Evolutionary conservation across 1,140 invertebrate genomes (phyloP), one percentile per base, ranked within the genome.

Genomic region (Drosophila fuyamai): DNA sequence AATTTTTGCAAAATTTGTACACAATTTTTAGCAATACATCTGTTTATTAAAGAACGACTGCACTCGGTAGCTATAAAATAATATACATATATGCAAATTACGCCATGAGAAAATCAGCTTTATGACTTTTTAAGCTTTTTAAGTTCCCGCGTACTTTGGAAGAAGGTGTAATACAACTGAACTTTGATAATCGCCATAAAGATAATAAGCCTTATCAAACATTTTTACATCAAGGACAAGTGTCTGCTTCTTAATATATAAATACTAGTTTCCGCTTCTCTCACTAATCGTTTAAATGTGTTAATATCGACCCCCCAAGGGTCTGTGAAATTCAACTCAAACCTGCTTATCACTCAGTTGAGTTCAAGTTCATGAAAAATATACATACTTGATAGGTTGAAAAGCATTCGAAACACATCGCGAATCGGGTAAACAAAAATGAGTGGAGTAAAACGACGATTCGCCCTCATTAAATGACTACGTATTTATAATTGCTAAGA

Each of bases 21-120:
- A 23, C 23, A n/a, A 59, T 72, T 59, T 65, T 36, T 5, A 12
- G 41, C 32, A 8, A 27, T 48, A 59, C 73, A 76, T 53, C 41
- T 76, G 72, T 44, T 66, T 32, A 51, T 66, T 76, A 76, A 41
- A 54, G 73, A 23, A 47, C 72, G 32, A 50, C 36, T 54, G 73
- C 47, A 76, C 73, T 36, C 4, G 29, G 18, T 5, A n/a, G 9
- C n/a, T 16, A 29, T 44, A 14, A 18, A 40, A 41, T 46, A 14
- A 38, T 40, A 65, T 16, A 48, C 23, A 38, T 40, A 65, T 43
- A 65, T 65, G 44, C n/a, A 44, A 66, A 66, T 53, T 27, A 27
- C 13, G 14, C 23, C 40, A 35, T 67, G 36, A 70, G 43, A 48
- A n/a, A 71, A 56, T 56, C 23, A 12, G 16, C 9, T 48, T 68